Conservation (phyloP, 2,797 vertebrate species). For the Scleropages formosus region DNA sequence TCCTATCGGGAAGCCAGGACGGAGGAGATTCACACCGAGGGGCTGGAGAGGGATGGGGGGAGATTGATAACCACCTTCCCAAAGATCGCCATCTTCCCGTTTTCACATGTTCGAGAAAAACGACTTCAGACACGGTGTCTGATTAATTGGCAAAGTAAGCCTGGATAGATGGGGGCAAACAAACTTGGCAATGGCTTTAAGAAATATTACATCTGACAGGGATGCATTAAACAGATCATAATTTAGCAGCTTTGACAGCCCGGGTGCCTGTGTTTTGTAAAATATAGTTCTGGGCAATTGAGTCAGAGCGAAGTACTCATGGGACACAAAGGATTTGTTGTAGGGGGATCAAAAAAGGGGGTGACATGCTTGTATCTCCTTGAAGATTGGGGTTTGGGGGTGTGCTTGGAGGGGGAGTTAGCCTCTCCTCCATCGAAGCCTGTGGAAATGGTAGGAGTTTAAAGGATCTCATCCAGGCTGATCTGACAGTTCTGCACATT, state of each 20-base stretch:
- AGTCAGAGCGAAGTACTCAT: constrained; percentile 27
- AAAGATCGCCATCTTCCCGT: constrained; percentile 37
- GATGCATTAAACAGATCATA: constrained; percentile 62
- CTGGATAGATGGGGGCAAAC: constrained; percentile 30
- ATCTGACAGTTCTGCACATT: neutral
- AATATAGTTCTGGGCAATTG: constrained; percentile 43
- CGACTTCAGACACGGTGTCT: constrained; percentile 26
- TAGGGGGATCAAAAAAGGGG: neutral
- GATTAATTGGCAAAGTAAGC: constrained; percentile 43
- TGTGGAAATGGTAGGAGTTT: neutral
- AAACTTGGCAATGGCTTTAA: constrained; percentile 50
- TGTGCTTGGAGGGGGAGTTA: too few relatives aligned
- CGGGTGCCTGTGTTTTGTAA: constrained; percentile 33
- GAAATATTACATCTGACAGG: constrained; percentile 68
- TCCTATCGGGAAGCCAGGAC: neutral
- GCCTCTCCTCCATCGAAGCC: too few relatives aligned
- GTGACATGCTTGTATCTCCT: too few relatives aligned
- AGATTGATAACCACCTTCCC: constrained; percentile 38
- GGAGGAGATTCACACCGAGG: too few relatives aligned
- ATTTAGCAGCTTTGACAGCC: constrained; percentile 51
- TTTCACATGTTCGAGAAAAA: constrained; percentile 40
- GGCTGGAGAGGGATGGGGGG: neutral
- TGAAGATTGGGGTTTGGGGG: too few relatives aligned
- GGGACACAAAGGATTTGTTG: neutral
- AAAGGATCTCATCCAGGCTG: neutral